phyloP scores from a whole-genome alignment of 2,888 invertebrate genomes.

The Aromia moschata region DNA sequence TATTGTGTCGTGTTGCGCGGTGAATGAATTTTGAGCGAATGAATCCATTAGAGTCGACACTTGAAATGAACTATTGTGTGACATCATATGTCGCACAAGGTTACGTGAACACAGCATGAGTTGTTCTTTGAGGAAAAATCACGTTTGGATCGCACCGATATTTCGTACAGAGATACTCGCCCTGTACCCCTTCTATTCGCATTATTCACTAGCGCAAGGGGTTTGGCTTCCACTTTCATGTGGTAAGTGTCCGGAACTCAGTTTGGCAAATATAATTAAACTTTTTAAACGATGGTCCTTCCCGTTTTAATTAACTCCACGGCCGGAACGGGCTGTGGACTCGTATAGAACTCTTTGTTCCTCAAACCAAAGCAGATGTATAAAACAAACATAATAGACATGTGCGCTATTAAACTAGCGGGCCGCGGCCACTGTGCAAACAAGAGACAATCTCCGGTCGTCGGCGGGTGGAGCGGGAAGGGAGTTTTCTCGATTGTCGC shows the following conservation, averaged over 20 bases:
- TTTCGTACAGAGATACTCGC: no score
- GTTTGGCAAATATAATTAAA: constrained; percentile 9
- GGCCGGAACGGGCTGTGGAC: constrained; percentile 17
- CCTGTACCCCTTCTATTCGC: constrained; percentile 4
- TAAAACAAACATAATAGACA: constrained; percentile 51
- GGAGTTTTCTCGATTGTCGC: constrained; percentile 41
- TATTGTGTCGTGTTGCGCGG: no score
- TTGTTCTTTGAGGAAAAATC: no score
- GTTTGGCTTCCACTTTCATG: constrained; percentile 9
- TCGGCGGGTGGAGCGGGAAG: constrained; percentile 44
- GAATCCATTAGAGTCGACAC: no score
- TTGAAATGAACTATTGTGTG: no score
- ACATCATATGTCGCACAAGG: no score
- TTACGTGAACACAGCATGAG: no score
- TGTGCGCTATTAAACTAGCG: constrained; percentile 53
- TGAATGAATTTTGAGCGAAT: no score
- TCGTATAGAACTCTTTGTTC: constrained; percentile 40
- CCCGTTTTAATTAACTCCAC: constrained; percentile 26
- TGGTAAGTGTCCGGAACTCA: constrained; percentile 17
- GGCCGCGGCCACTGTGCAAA: constrained; percentile 55
- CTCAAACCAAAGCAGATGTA: constrained; percentile 49
- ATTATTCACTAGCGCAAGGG: neutral
- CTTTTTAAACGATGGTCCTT: constrained; percentile 15
- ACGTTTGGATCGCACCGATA: no score
- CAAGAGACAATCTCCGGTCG: constrained; percentile 61